Evolutionary conservation across 2,888 invertebrate genomes (phyloP).

Genomic region (Hoplodrina ambigua): DNA sequence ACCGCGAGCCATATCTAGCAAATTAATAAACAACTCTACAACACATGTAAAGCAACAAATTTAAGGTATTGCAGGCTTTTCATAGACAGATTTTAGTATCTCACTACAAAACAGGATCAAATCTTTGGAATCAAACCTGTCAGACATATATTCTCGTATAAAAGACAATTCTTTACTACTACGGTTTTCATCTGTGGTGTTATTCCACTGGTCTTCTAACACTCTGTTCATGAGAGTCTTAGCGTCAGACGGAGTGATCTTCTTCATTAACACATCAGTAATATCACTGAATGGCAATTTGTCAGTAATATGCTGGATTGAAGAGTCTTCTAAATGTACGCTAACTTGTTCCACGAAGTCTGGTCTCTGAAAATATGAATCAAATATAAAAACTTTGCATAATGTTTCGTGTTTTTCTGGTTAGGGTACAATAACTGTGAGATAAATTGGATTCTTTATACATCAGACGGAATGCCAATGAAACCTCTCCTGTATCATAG

Average conservation of each 20-base stretch:
- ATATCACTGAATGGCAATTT: slow-evolving; percentile 67
- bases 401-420: not conserved
- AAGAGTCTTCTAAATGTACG: slow-evolving; percentile 68
- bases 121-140: slow-evolving; percentile 75
- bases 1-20: slow-evolving; percentile 9
- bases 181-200: slow-evolving; percentile 45
- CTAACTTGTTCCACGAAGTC: slow-evolving; percentile 77
- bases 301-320: slow-evolving; percentile 72
- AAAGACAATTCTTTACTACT: slow-evolving; percentile 67
- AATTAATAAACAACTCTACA: slow-evolving; percentile 27
- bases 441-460: too few species aligned
- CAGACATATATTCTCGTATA: slow-evolving; percentile 73
- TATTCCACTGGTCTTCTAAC: slow-evolving; percentile 65
- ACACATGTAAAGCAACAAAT: slow-evolving; percentile 17
- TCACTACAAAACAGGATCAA: slow-evolving; percentile 79
- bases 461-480: too few species aligned
- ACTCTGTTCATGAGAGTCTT: slow-evolving; percentile 67
- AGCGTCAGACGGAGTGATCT: slow-evolving; percentile 65
- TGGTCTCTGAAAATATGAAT: slow-evolving; percentile 73
- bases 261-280: slow-evolving; percentile 69
- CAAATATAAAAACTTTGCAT: not conserved
- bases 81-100: slow-evolving; percentile 73
- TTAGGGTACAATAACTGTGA: not conserved
- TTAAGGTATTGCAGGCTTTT: slow-evolving; percentile 65
- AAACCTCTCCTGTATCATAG: too few species aligned